These are phyloP conservation scores for Saccopteryx leptura DNA, from an alignment of 2,113 vertebrate genomes.

Conservation along the genomic window DNA sequence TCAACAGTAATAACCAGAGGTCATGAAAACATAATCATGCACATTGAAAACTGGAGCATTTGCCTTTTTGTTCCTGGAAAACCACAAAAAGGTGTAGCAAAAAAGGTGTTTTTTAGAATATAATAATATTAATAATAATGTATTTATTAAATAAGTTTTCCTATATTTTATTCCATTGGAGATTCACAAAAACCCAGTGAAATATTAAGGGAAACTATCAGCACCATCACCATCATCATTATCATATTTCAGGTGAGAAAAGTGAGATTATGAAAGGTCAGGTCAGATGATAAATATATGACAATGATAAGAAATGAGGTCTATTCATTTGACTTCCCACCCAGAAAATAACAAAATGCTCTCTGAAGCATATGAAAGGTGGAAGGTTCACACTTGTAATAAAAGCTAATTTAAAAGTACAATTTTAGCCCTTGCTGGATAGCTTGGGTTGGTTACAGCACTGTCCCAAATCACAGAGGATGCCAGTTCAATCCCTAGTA, in stretches of 20 bases:
- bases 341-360: neutral
- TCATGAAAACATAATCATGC: slow-evolving; percentile 71
- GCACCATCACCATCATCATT: neutral
- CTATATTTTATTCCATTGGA: neutral
- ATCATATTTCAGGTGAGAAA: slow-evolving; percentile 11
- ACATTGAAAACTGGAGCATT: slow-evolving; percentile 47
- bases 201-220: neutral
- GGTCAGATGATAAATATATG: neutral
- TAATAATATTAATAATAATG: neutral
- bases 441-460: too few species aligned
- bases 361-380: slow-evolving; percentile 1
- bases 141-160: neutral
- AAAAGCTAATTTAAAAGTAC: slow-evolving; percentile 24
- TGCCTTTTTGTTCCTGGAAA: slow-evolving; percentile 47
- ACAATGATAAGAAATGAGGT: neutral
- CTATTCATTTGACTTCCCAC: neutral
- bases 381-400: neutral
- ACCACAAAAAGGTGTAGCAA: neutral
- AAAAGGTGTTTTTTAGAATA: neutral
- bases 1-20: slow-evolving; percentile 57
- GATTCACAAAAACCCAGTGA: neutral
- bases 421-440: neutral
- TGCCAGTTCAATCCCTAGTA: too few species aligned
- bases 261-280: neutral
- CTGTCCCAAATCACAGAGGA: too few species aligned